phyloP scores from a whole-genome alignment of 1,140 invertebrate genomes.

The Andrena cerasifolii region DNA sequence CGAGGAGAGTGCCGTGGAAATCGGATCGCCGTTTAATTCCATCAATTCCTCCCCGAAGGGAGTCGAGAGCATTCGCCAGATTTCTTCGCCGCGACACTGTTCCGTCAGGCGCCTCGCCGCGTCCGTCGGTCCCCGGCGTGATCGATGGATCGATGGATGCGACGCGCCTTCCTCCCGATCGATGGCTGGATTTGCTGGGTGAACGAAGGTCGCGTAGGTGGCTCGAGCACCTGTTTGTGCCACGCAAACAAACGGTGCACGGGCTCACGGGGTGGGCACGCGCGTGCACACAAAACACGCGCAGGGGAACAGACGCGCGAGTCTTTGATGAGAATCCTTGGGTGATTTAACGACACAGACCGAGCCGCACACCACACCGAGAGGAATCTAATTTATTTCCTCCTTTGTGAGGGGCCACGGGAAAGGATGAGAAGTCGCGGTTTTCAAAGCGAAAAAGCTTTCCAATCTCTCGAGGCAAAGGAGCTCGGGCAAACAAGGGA shows the following conservation, averaged over 20 bases:
- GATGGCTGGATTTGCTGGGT: constrained; percentile 54
- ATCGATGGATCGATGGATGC: constrained; percentile 34
- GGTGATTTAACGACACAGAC: constrained; percentile 53
- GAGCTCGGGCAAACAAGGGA: constrained; percentile 44
- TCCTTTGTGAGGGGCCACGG: constrained; percentile 9
- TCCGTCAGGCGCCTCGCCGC: neutral
- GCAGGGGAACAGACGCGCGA: neutral
- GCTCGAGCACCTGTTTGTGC: constrained; percentile 71
- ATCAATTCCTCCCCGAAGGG: neutral
- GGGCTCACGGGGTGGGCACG: constrained; percentile 19
- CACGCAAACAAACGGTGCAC: constrained; percentile 68
- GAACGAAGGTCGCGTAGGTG: constrained; percentile 43
- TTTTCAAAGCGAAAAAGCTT: constrained; percentile 55
- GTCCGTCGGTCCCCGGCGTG: too few species aligned
- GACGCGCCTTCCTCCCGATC: constrained; percentile 46
- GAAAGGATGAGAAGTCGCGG: constrained; percentile 39
- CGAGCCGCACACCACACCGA: neutral
- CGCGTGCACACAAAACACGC: constrained; percentile 12
- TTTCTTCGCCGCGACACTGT: too few species aligned
- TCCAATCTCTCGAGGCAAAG: constrained; percentile 52
- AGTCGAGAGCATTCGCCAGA: neutral
- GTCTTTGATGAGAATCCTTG: constrained; percentile 33
- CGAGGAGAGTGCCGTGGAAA: constrained; percentile 9
- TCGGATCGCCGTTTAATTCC: constrained; percentile 16
- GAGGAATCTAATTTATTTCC: constrained; percentile 58